A percentile compares a stretch with the other conserved stretches of the same genome.
Conservation (phyloP, 2,888 invertebrate species). For the Antitype chi region DNA sequence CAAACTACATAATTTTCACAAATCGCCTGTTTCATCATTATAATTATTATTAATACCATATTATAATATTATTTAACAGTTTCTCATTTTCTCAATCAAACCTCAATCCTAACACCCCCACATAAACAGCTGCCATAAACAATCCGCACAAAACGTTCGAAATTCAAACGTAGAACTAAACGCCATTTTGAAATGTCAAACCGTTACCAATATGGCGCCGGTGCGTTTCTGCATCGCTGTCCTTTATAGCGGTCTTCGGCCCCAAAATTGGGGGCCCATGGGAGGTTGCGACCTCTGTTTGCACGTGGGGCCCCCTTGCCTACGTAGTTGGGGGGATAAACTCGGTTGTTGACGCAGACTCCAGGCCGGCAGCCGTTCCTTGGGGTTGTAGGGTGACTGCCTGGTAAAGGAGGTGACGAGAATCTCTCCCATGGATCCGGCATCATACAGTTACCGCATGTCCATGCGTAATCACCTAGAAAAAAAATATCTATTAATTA, state of each 20-base stretch:
- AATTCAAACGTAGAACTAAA: slow-evolving; percentile 59
- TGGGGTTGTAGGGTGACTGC: slow-evolving; percentile 81
- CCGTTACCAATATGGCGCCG: slow-evolving; percentile 85
- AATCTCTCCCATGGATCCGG: slow-evolving; percentile 84
- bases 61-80: slow-evolving; percentile 1
- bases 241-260: slow-evolving; percentile 85
- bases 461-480: slow-evolving; percentile 83
- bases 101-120: slow-evolving; percentile 1
- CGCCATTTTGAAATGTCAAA: slow-evolving; percentile 49
- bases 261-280: slow-evolving; percentile 83
- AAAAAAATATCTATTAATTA: slow-evolving; percentile 54
- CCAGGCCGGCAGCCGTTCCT: slow-evolving; percentile 85
- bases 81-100: neutral
- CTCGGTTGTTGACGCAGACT: slow-evolving; percentile 78
- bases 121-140: slow-evolving; percentile 39
- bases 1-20: neutral
- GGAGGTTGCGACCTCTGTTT: slow-evolving; percentile 81
- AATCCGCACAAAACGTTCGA: slow-evolving; percentile 54
- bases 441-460: slow-evolving; percentile 80
- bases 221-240: slow-evolving; percentile 82
- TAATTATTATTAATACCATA: slow-evolving; percentile 18
- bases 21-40: slow-evolving; percentile 18
- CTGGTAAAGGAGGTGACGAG: slow-evolving; percentile 76
- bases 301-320: slow-evolving; percentile 77
- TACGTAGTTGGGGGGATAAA: slow-evolving; percentile 76